Percentiles rank a stretch among this genome's conserved stretches.
Evolutionary conservation across 2,797 vertebrate genomes (phyloP).

Genomic region (Siniperca undulata): DNA sequence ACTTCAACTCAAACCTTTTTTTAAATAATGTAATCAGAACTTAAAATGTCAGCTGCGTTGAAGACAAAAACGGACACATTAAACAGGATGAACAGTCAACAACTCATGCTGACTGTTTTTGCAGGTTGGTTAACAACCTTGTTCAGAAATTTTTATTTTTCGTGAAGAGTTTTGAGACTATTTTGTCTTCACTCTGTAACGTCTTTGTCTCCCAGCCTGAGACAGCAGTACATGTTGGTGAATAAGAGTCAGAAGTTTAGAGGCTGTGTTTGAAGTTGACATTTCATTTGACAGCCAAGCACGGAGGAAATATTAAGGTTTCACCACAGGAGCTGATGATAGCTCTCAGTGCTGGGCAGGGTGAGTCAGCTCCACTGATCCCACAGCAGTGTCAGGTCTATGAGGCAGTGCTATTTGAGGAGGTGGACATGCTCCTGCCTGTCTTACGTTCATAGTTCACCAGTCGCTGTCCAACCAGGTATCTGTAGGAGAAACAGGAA

Average conservation of each 20-base stretch:
- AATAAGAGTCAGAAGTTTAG: constrained; percentile 29
- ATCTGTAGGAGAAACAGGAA: constrained; percentile 81
- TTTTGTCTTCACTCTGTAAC: constrained; percentile 11
- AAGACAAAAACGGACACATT: constrained; percentile 11
- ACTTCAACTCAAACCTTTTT: constrained; percentile 37
- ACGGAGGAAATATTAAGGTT: constrained; percentile 23
- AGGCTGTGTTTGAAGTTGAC: constrained; percentile 35
- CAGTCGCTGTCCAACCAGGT: constrained; percentile 96
- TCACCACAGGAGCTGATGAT: constrained; percentile 33
- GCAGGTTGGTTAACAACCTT: constrained; percentile 14
- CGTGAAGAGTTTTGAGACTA: neutral
- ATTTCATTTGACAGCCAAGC: constrained; percentile 29
- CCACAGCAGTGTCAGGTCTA: constrained; percentile 38
- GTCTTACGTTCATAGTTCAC: constrained; percentile 96
- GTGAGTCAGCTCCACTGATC: constrained; percentile 27
- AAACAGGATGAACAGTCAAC: constrained; percentile 3
- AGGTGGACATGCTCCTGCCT: constrained; percentile 77
- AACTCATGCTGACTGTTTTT: neutral
- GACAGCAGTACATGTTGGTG: constrained; percentile 18
- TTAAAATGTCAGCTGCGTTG: constrained; percentile 36
- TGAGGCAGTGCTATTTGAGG: constrained; percentile 57
- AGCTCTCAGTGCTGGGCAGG: constrained; percentile 12
- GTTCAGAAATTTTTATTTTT: constrained; percentile 8
- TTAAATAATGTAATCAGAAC: constrained; percentile 41
- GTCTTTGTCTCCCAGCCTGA: constrained; percentile 31